phyloP scores from a whole-genome alignment of 2,113 vertebrate genomes.

The Maccullochella peelii region DNA sequence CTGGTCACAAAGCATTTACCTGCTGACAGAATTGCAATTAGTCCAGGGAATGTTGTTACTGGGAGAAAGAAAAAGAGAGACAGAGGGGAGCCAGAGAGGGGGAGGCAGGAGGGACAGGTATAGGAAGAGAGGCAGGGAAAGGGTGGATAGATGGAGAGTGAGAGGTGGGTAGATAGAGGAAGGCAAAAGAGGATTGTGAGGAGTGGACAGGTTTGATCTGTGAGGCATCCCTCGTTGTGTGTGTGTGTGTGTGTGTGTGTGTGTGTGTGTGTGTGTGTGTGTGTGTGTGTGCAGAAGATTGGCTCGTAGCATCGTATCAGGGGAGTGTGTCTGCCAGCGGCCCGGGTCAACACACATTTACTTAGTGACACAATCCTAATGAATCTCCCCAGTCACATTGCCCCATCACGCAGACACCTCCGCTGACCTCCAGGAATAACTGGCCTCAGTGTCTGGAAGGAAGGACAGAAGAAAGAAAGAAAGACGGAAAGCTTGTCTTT shows the following conservation, averaged over 20 bases:
- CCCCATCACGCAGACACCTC: conserved; percentile 61
- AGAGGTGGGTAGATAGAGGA: conserved; percentile 60
- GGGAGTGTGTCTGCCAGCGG: conserved; percentile 86
- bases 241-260: conserved; percentile 66
- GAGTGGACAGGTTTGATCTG: conserved; percentile 56
- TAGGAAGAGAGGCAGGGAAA: conserved; percentile 36
- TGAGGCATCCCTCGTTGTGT: conserved; percentile 18
- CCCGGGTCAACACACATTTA: conserved; percentile 88
- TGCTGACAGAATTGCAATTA: conserved; percentile 87
- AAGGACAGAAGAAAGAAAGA: background rate
- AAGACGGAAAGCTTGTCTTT: conserved; percentile 7
- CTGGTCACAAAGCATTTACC: conserved; percentile 85
- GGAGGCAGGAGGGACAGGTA: conserved; percentile 43
- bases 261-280: conserved; percentile 67
- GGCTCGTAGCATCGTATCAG: conserved; percentile 84
- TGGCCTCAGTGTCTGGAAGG: background rate
- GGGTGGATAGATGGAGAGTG: conserved; percentile 58
- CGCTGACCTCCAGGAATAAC: conserved; percentile 86
- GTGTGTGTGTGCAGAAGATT: conserved; percentile 81
- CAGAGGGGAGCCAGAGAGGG: conserved; percentile 30
- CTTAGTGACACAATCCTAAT: conserved; percentile 91
- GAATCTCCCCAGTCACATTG: conserved; percentile 85
- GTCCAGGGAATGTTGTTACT: conserved; percentile 79
- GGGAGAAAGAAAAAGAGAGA: conserved; percentile 67
- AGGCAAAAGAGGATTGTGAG: conserved; percentile 53